Percentiles rank a stretch among this genome's conserved stretches.
Conservation (phyloP, 2,888 invertebrate species). For the Schizotus pectinicornis region DNA sequence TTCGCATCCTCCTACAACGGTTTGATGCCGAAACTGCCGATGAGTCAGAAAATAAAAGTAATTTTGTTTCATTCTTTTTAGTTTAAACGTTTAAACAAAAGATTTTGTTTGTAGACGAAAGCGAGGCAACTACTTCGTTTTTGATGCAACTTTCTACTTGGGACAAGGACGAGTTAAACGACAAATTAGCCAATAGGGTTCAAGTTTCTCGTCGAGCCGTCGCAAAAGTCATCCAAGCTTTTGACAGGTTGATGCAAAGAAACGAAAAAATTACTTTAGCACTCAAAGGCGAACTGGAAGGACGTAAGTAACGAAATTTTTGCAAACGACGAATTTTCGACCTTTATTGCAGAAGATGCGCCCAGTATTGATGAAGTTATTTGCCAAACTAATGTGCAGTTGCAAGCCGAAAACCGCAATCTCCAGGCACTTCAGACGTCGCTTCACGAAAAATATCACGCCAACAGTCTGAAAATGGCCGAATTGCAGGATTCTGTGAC, state of each 20-base stretch:
- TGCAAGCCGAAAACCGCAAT: slow-evolving; percentile 89
- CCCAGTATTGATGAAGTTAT: slow-evolving; percentile 82
- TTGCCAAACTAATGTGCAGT: slow-evolving; percentile 82
- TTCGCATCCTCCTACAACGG: slow-evolving; percentile 88
- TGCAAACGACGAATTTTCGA: neutral
- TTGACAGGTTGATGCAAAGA: slow-evolving; percentile 93
- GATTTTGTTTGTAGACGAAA: slow-evolving; percentile 79
- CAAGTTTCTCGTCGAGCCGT: slow-evolving; percentile 97
- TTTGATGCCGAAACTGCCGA: slow-evolving; percentile 98
- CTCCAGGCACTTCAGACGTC: slow-evolving; percentile 91
- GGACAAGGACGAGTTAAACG: slow-evolving; percentile 97
- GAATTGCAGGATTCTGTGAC: slow-evolving; percentile 87
- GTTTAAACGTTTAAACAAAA: too few relatives aligned
- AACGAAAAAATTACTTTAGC: slow-evolving; percentile 93
- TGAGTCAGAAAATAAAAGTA: slow-evolving; percentile 94
- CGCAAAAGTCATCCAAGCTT: slow-evolving; percentile 95
- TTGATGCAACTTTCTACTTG: slow-evolving; percentile 94
- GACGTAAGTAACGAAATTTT: slow-evolving; percentile 60
- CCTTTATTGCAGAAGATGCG: slow-evolving; percentile 63
- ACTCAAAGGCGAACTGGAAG: slow-evolving; percentile 81
- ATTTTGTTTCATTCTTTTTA: too few relatives aligned
- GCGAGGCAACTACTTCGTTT: slow-evolving; percentile 95
- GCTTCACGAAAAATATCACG: slow-evolving; percentile 91
- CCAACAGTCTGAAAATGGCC: slow-evolving; percentile 87
- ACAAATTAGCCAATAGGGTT: slow-evolving; percentile 92